Evolutionary conservation across 2,113 vertebrate species (phyloP), one percentile per base, ranked within the genome.

Genomic region (Gnathonemus longibarbis): DNA sequence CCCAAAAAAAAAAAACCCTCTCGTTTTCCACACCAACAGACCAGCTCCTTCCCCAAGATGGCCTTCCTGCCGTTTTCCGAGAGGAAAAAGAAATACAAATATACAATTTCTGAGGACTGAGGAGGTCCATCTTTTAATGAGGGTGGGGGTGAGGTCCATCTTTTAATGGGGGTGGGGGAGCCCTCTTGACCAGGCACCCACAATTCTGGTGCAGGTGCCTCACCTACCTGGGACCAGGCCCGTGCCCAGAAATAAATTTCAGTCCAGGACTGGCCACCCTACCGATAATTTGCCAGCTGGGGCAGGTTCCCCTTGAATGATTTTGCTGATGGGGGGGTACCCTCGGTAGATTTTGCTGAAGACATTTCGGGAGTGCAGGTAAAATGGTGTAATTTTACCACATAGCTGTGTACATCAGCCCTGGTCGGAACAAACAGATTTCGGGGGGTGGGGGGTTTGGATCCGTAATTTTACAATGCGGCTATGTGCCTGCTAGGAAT

Each of bases 1-100:
- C 46, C 46, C 1, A 39, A 2, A 15, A 31, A 31, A 31, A 74
- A 77, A 77, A 35, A 74, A 31, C 3, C n/a, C 85, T 52, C 42
- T 86, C 35, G 42, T 62, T 70, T 74, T 90, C 45, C 56, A 87
- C 56, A 39, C 58, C 42, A 84, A 39, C n/a, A 87, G 85, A 48
- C 21, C n/a, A 17, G 46, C 46, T 39, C 15, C 52, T 84, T 74
- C 88, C 62, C 21, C 45, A 66, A 88, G 58, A 27, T 48, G 66
- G 42, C 88, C 62, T 49, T 50, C 62, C 58, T 48, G 49, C 46
- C 13, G 10, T 86, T 86, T n/a, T 50, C 84, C 31, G 50, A 53
- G 49, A 35, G 49, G n/a, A 52, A 87, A 21, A 74, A 48, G n/a
- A n/a, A 74, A 74, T 27, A n/a, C 8, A 48, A 48, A 13, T 27